Base-by-base conservation (phyloP, 2,888 invertebrate species). In the Monoplex corrugatus region DNA sequence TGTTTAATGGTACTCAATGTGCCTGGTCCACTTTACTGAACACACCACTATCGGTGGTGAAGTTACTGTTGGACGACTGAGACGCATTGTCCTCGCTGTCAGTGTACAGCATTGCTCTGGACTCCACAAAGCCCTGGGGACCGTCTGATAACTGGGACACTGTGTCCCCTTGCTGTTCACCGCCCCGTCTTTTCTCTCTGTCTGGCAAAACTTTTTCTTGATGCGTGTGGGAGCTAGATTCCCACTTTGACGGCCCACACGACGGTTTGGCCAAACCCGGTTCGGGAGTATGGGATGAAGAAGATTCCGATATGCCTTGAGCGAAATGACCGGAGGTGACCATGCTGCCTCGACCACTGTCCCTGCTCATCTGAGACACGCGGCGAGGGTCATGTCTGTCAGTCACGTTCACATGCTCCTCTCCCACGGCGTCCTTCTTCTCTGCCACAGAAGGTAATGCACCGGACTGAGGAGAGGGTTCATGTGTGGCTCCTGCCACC, bases 71-170 rank as follows among this genome's bases (percentile, higher is more conserved):
- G 45, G 89, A 88, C 2, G 89, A 89, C 23, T 50, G 43, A 3
- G 90, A 90, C 10, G 44, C 57, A n/a, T 80, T 89, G 87, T 91
- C 90, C 45, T 89, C 91, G 50, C 86, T 88, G 68, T 91, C 89
- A 6, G 89, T 90, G 45, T 84, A 85, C 78, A 89, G 45, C 90
- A 86, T 83, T 50, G 82, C 86, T 28, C 68, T 38, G n/a, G 87
- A 63, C 43, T 23, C 63, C n/a, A 85, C 57, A 35, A 84, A 43
- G 2, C 84, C 84, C 23, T 82, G 83, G 32, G 43, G 10, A 43
- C 45, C 88, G 40, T 85, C 78, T 44, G 40, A 16, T 6, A 19
- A 44, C n/a, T 50, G 72, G 32, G 6, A 28, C 8, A 10, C 32
- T 83, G 32, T 10, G 5, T 38, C 44, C 10, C 43, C 75, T 38